Evolutionary conservation across 2,797 vertebrate genomes (phyloP), one percentile per base, ranked within the genome.

Genomic region (Myripristis murdjan): DNA sequence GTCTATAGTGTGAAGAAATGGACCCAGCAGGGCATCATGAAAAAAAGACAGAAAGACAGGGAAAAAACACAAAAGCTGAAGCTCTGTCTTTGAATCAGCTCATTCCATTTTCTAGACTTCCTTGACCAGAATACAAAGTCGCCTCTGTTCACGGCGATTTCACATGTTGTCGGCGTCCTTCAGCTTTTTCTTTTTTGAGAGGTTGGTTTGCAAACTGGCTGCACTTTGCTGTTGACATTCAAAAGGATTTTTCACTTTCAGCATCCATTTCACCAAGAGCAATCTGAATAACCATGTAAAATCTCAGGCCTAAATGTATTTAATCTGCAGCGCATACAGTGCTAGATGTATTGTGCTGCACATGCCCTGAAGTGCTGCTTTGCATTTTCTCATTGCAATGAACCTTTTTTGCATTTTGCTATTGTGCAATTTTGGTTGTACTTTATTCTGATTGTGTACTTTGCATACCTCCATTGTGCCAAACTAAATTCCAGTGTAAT

Each of bases 11-110:
- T 64, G 22, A 59, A 70, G 37, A 64, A 20, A 62, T 23, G 22
- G 47, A 58, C 33, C 48, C 33, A 66, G 53, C 18, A 22, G 56
- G 33, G 20, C 24, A 23, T 53, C 53, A 37, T 47, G 44, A 70
- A 43, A 77, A n/a, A 58, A 35, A 74, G 58, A n/a, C 60, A 31
- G 7, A 31, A 31, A 4, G 7, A 31, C 5, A 31, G 5, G 7
- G 7, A 31, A 2, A 4, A 31, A 31, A 28, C 2, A 28, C 5
- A 28, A 28, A 28, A 31, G 5, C 39, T 62, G 28, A 20, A 31
- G 62, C 4, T 5, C 22, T 67, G 26, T 31, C 70, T 62, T 69
- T 75, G 46, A 64, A 65, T 80, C 28, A 46, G 11, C 16, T 14
- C 18, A 48, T 66, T 66, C 43, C 56, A 48, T 37, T 15, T 15